Base-by-base conservation (phyloP, 1,140 invertebrate genomes). In the Sminthurides bifidus region DNA sequence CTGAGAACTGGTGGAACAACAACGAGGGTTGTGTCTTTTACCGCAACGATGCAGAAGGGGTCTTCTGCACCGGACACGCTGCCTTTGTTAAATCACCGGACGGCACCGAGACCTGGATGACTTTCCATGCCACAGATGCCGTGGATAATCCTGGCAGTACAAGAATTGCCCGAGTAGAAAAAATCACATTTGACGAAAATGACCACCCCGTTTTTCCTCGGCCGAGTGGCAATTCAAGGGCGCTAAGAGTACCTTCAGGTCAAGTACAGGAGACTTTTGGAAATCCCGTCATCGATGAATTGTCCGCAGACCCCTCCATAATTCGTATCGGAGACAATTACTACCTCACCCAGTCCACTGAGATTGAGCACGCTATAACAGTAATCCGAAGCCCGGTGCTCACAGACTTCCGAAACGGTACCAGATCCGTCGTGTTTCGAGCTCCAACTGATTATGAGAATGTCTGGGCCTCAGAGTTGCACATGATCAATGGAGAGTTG, bases 1-100 rank as follows among this genome's bases (percentile, higher is more conserved):
- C 30, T 5, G 27, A 30, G 5, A 59, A 59, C 29, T 59, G 57
- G 57, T 54, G 52, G 52, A 49, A 53, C 17, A 29, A 43, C n/a
- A 53, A 30, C 4, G 33, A 54, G n/a, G 41, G 37, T 6, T 59
- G 57, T 43, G 51, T 59, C 3, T 56, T 56, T 51, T 41, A 38
- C 19, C 31, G 41, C 33, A 56, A 56, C 45, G 46, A 50, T 17
- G 38, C 21, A 1, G 55, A 56, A 44, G 48, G 35, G 15, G 48
- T 56, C 0, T 56, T 14, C 3, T 37, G 33, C 6, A 29, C 46
- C 6, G 55, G 55, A 27, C 55, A 56, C n/a, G 55, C 55, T 23
- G 30, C 48, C 1, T 56, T 56, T n/a, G n/a, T n/a, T n/a, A n/a
- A n/a, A n/a, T n/a, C n/a, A n/a, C n/a, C n/a, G n/a, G 51, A 52